Evolutionary conservation across 2,113 vertebrate genomes (phyloP), one percentile per base, ranked within the genome.

Genomic region (Mola mola): DNA sequence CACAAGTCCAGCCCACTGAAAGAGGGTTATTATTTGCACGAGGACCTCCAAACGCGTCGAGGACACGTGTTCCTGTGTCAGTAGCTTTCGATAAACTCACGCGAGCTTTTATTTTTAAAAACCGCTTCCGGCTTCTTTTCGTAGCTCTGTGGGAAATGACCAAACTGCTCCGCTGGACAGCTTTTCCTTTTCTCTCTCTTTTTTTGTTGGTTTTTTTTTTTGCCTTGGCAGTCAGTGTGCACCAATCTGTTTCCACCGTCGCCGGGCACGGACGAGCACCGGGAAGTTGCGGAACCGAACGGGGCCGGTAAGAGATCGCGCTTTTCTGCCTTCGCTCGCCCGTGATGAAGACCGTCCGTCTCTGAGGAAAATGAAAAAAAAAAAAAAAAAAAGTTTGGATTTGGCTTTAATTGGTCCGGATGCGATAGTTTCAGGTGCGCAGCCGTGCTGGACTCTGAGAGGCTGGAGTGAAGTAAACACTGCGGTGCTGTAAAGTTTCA

Each of bases 221-320:
- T 47, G 41, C 53, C 41, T 41, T 55, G 71, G 71, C 81, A 50
- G 66, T 48, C 82, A 72, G 73, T 75, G 71, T 40, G 25, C 38
- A 50, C 66, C 61, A 43, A 78, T 72, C 69, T 66, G 72, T 67
- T 66, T 55, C 63, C 65, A 50, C 72, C 29, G 74, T 74, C 75
- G 82, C 74, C 68, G 77, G 77, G 62, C 56, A 61, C 79, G 56
- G 84, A 83, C 68, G 65, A 74, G 58, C 77, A 62, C 67, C 57
- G 69, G 74, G 71, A 48, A 47, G 15, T 71, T 46, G 83, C 69
- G 50, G 57, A 74, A 75, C 81, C 41, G 57, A 82, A 47, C 85
- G 62, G 48, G 25, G 57, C 83, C 85, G 89, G 90, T 92, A 89
- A 84, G 87, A 5, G 37, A 15, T 24, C 24, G 36, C 31, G 25